phyloP scores from a whole-genome alignment of 2,888 invertebrate genomes.

The Hypercompe scribonia region DNA sequence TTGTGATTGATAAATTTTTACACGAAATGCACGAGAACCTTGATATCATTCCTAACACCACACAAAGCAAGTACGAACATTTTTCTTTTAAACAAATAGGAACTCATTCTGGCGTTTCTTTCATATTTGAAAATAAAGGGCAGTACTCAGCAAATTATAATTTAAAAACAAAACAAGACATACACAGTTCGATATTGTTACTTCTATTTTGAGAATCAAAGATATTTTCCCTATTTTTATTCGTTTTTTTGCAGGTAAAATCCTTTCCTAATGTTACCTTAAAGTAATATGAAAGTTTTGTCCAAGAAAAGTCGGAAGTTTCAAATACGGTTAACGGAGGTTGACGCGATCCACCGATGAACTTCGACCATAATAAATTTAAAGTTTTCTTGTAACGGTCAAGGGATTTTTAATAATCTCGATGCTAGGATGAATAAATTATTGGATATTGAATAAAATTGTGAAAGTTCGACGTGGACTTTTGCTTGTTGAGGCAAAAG shows the following conservation, averaged over 20 bases:
- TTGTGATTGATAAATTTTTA: background rate
- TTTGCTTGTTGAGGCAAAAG: slow-evolving; percentile 28
- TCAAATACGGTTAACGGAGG: slow-evolving; percentile 60
- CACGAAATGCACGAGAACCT: no score
- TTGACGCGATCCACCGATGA: slow-evolving; percentile 57
- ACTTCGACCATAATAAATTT: slow-evolving; percentile 65
- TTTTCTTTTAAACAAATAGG: background rate
- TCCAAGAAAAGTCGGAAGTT: slow-evolving; percentile 41
- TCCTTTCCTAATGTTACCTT: slow-evolving; percentile 38
- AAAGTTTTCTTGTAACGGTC: slow-evolving; percentile 62
- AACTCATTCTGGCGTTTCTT: background rate
- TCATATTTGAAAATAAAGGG: background rate
- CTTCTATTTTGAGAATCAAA: background rate
- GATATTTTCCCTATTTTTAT: background rate
- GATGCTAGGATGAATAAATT: slow-evolving; percentile 58
- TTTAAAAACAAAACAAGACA: background rate
- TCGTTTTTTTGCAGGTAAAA: background rate
- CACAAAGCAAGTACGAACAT: background rate
- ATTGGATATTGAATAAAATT: slow-evolving; percentile 53
- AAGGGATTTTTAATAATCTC: slow-evolving; percentile 62
- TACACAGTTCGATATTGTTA: background rate
- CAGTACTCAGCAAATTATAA: background rate
- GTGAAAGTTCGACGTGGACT: slow-evolving; percentile 40
- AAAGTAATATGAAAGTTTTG: slow-evolving; percentile 54
- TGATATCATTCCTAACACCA: background rate